These are phyloP conservation scores for Malaclemys terrapin DNA, from an alignment of 2,113 vertebrate genomes.

Conservation along the genomic window DNA sequence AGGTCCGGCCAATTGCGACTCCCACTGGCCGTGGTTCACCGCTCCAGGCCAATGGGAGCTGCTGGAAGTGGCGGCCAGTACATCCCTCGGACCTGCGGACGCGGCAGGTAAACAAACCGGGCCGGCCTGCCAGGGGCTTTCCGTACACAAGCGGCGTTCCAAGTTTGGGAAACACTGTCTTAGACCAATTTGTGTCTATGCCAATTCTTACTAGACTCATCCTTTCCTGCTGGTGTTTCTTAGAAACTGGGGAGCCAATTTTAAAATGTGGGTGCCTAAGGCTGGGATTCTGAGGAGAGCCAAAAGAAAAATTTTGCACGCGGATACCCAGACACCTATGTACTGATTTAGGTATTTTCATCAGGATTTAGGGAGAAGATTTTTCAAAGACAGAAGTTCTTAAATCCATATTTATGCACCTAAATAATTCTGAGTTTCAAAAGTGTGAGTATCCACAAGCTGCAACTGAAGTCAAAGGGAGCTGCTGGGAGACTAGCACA, in stretches of 20 bases:
- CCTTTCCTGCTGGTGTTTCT: slow-evolving; percentile 19
- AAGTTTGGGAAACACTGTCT: not conserved
- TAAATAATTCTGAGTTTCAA: not conserved
- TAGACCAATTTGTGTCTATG: not conserved
- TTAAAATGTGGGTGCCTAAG: not conserved
- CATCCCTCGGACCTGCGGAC: too few relatives aligned
- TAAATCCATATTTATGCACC: not conserved
- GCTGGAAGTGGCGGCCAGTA: too few relatives aligned
- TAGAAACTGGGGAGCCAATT: not conserved
- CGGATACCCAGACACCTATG: not conserved
- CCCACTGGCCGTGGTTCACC: too few relatives aligned
- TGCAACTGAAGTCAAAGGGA: not conserved
- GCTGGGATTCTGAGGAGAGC: not conserved
- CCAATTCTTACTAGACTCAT: not conserved
- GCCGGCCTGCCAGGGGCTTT: too few relatives aligned
- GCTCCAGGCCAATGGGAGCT: too few relatives aligned
- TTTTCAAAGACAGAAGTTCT: not conserved
- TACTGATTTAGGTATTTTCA: not conserved
- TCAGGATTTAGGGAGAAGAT: not conserved
- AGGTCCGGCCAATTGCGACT: too few relatives aligned
- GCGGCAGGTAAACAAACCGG: too few relatives aligned
- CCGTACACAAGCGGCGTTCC: too few relatives aligned
- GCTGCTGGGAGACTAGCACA: not conserved
- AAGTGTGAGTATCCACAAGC: fast-evolving
- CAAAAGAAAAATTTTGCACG: fast-evolving